Base-by-base conservation (phyloP, 2,113 vertebrate genomes). In the Hirundichthys speculiger region DNA sequence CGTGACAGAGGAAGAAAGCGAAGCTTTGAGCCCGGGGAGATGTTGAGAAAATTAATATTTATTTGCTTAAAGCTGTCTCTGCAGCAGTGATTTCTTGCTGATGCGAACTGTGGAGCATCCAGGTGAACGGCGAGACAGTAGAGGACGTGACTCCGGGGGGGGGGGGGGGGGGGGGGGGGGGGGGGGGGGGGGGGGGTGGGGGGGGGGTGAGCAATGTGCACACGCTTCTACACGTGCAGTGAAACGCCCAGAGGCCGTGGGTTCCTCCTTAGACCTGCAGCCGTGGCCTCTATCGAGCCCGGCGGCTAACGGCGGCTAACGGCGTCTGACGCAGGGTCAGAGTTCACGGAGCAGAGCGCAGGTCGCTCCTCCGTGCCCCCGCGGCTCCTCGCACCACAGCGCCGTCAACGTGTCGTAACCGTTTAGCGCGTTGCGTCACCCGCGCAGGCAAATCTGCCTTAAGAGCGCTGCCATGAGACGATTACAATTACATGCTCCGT, bases 71-170 rank as follows among this genome's bases (percentile, higher is more conserved):
- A 81, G 79, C 82, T 45, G 43, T 61, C 61, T 82, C 55, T 75
- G 77, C 57, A 65, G 83, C 67, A 30, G 65, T 55, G 64, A 62
- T 79, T 88, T 89, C 73, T 65, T 88, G 88, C 90, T 90, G 88
- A 90, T 63, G 9, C 22, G 8, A 56, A 46, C 46, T 55, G 63
- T 65, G 39, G 66, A 62, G 73, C 69, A 79, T 80, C 66, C 83
- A 87, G 86, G 84, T 87, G 83, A 78, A 63, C 30, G 82, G 78
- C 69, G 73, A 79, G 77, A 82, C 73, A 67, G 77, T 77, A 84
- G 90, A 87, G 87, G 87, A 83, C 87, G 77, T 49, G 70, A 84
- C 78, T 75, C 67, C 49, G 30, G 74, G 77, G 74, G 66, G 75
- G 77, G 69, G n/a, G n/a, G n/a, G n/a, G n/a, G n/a, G n/a, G n/a